A percentile compares a stretch with the other conserved stretches of the same genome.
Evolutionary conservation across 1,140 invertebrate species (phyloP).

Genomic region (Apis florea): DNA sequence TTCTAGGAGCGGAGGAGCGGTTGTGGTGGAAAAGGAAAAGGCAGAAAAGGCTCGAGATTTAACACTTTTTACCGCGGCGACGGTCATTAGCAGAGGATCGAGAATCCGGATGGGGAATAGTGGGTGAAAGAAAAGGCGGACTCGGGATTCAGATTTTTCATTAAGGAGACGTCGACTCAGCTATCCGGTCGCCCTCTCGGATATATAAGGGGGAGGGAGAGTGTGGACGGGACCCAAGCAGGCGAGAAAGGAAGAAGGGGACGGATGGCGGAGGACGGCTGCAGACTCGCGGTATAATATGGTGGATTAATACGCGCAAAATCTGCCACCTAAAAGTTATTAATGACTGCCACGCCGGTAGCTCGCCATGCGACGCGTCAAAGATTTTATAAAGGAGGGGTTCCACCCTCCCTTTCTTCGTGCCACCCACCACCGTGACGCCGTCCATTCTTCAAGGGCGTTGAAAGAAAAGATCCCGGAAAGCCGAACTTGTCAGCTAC

Average conservation of each 20-base stretch:
- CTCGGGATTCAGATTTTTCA: conserved; percentile 78
- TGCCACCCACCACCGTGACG: conserved; percentile 45
- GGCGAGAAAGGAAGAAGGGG: conserved; percentile 55
- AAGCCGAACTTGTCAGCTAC: conserved; percentile 48
- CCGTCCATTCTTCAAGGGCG: conserved; percentile 50
- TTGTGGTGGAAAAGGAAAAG: neutral
- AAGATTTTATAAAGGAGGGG: conserved; percentile 78
- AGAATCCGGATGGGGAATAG: conserved; percentile 53
- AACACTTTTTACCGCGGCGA: conserved; percentile 16
- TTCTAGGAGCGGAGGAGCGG: neutral
- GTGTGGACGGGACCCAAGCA: conserved; percentile 42
- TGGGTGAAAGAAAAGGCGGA: conserved; percentile 60
- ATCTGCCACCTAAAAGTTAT: conserved; percentile 81
- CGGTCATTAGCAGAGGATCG: conserved; percentile 49
- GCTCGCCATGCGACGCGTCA: conserved; percentile 73
- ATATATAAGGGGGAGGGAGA: conserved; percentile 41
- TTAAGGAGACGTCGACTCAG: conserved; percentile 80
- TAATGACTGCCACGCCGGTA: conserved; percentile 75
- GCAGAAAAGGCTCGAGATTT: conserved; percentile 18
- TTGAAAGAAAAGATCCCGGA: conserved; percentile 51
- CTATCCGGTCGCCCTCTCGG: conserved; percentile 70
- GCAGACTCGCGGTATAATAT: conserved; percentile 75
- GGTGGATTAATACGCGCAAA: conserved; percentile 80
- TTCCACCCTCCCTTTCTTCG: conserved; percentile 54
- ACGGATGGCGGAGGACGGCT: conserved; percentile 59